phyloP scores from a whole-genome alignment of 2,113 vertebrate species.

The Butastur rufipennis region DNA sequence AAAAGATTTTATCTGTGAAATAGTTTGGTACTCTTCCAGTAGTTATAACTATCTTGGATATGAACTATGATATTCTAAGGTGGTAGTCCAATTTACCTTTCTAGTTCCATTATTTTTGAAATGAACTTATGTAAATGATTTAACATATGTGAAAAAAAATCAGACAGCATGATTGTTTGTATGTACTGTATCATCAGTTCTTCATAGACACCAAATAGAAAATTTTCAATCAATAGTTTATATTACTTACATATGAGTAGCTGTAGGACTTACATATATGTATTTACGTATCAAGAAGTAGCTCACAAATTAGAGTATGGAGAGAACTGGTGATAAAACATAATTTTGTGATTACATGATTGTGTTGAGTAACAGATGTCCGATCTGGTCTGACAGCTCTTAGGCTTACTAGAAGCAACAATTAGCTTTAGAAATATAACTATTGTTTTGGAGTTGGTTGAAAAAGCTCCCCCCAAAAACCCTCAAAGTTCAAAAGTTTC shows the following conservation, averaged over 20 bases:
- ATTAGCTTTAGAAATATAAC: background rate
- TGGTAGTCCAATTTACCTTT: background rate
- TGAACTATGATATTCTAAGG: background rate
- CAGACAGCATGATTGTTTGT: background rate
- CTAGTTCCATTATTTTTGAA: background rate
- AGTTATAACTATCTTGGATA: background rate
- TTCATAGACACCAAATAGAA: background rate
- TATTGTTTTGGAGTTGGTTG: background rate
- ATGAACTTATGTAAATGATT: background rate
- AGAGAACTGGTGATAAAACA: background rate
- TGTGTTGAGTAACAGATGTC: background rate
- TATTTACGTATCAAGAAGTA: background rate
- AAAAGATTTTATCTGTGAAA: background rate
- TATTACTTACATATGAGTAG: background rate
- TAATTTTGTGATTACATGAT: background rate
- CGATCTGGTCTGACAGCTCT: background rate
- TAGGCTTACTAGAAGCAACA: background rate
- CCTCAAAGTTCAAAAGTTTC: background rate
- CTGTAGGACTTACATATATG: background rate
- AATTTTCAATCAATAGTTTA: background rate
- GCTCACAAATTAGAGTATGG: background rate
- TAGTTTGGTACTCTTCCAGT: background rate
- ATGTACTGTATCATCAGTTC: background rate
- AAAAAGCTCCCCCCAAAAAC: rapidly evolving
- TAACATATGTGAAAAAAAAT: background rate